These are phyloP conservation scores for Cyclopterus lumpus DNA, from an alignment of 2,797 vertebrate genomes.

Conservation along the genomic window DNA sequence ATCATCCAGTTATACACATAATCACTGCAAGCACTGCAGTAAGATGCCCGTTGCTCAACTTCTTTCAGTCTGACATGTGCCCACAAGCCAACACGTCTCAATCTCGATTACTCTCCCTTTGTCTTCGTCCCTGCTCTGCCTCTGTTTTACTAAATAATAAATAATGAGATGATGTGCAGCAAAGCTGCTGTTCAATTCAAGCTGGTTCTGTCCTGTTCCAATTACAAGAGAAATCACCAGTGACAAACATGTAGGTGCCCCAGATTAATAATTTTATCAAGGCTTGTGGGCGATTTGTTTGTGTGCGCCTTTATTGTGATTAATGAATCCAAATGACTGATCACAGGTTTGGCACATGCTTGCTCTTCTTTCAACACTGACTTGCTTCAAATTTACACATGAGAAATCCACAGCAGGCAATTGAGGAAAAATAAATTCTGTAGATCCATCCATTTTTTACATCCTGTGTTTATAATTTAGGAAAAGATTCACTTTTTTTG, in stretches of 20 bases:
- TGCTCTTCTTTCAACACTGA: not conserved
- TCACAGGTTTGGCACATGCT: not conserved
- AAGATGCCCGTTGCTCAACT: constrained; percentile 57
- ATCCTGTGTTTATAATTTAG: not conserved
- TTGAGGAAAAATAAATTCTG: not conserved
- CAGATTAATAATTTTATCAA: constrained; percentile 31
- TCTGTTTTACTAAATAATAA: constrained; percentile 58
- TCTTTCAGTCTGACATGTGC: constrained; percentile 34
- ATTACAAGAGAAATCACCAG: constrained; percentile 27
- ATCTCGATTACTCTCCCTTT: constrained; percentile 37
- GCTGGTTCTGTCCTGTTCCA: constrained; percentile 25
- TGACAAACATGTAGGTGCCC: constrained; percentile 25
- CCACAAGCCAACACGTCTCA: constrained; percentile 45
- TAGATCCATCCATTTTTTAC: not conserved
- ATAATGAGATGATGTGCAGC: constrained; percentile 41
- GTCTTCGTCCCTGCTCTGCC: constrained; percentile 40
- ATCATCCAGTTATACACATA: constrained; percentile 71
- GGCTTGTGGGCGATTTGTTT: not conserved
- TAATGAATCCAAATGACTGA: constrained; percentile 37
- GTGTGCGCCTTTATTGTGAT: constrained; percentile 13
- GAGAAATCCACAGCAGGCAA: not conserved
- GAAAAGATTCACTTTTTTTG: not conserved
- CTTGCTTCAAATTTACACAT: not conserved
- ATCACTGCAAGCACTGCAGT: constrained; percentile 44
- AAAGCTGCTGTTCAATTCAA: constrained; percentile 40